A percentile compares a stretch with the other conserved stretches of the same genome.
These are phyloP conservation scores for Merops nubicus DNA, from an alignment of 2,113 vertebrate species.

Conservation along the genomic window DNA sequence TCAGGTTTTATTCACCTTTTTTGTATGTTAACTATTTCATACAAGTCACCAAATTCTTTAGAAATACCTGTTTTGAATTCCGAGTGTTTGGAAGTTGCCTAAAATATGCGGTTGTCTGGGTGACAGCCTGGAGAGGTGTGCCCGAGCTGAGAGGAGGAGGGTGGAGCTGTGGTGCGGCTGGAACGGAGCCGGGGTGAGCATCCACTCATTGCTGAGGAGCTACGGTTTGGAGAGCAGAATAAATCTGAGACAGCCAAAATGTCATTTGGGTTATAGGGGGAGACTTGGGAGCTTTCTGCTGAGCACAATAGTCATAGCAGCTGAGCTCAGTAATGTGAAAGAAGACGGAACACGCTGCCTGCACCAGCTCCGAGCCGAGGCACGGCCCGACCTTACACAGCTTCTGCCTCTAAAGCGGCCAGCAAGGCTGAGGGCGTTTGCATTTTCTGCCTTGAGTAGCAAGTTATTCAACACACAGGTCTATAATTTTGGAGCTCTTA, in stretches of 20 bases:
- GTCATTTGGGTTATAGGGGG: neutral
- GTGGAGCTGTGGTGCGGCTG: neutral
- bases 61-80: neutral
- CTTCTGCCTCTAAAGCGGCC: neutral
- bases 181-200: fast-evolving
- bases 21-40: neutral
- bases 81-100: neutral
- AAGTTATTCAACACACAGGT: neutral
- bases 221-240: neutral
- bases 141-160: neutral
- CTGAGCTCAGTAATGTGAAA: neutral
- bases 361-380: neutral
- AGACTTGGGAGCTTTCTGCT: neutral
- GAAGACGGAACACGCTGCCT: neutral
- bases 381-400: neutral
- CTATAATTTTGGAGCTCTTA: neutral
- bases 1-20: neutral
- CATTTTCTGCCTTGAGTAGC: neutral
- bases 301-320: neutral
- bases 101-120: neutral
- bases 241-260: neutral
- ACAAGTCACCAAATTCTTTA: neutral
- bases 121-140: neutral
- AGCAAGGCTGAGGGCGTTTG: neutral
- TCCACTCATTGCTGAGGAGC: neutral